These are phyloP conservation scores for Pristionchus entomophagus DNA, from an alignment of 2,888 invertebrate species.

Conservation along the genomic window DNA sequence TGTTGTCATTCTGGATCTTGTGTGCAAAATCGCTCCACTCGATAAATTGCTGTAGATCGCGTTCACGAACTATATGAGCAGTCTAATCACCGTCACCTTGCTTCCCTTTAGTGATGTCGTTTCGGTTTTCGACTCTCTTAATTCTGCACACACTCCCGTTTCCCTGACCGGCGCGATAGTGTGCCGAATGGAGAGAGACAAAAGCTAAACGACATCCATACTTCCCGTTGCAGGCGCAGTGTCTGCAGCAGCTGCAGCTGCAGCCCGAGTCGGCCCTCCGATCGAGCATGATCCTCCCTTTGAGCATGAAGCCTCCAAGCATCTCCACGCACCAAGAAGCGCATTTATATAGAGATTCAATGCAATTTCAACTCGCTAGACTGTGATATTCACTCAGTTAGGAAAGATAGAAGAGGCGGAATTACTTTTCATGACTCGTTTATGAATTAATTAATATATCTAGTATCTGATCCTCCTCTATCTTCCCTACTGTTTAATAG, in stretches of 20 bases:
- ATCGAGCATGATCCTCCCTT: slow-evolving; percentile 9
- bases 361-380: not conserved
- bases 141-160: too few relatives aligned
- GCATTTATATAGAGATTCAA: not conserved
- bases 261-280: too few relatives aligned
- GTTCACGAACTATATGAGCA: not conserved
- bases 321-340: not conserved
- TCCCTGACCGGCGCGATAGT: too few relatives aligned
- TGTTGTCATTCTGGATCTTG: not conserved
- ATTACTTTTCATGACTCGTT: not conserved
- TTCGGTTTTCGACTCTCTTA: too few relatives aligned
- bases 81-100: not conserved
- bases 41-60: not conserved
- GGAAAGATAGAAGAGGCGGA: not conserved
- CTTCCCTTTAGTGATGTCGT: too few relatives aligned
- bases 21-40: not conserved
- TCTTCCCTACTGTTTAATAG: not conserved
- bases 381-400: not conserved
- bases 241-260: not conserved
- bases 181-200: too few relatives aligned
- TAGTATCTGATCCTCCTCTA: not conserved
- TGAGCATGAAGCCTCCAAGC: not conserved
- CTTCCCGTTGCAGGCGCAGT: not conserved
- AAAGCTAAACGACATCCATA: too few relatives aligned
- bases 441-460: not conserved